Base-by-base conservation (phyloP, 2,797 vertebrate genomes). In the Centroberyx gerrardi region DNA sequence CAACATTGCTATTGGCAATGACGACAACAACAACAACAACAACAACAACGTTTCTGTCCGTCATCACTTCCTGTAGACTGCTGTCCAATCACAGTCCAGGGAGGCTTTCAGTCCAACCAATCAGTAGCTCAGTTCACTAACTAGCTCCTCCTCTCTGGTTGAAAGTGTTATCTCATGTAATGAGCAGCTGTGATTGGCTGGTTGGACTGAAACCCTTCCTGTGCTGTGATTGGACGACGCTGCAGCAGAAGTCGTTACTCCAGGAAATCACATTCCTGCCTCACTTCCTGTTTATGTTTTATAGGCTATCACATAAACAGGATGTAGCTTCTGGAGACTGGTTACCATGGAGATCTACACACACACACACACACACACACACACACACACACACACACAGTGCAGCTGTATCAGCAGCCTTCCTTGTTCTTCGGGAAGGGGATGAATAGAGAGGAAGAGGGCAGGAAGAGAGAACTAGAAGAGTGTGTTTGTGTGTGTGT, bases 1-100 rank as follows among this genome's bases (percentile, higher is more conserved):
- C 79, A 85, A 81, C 75, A 87, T 80, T 1, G 46, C 86, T 81
- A 74, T 76, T 63, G 86, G 86, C 82, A 74, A 80, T 69, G 22
- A 8, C 0, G n/a, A 55, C 31, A 40, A 80, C 78, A 84, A 88
- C 68, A 88, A 56, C 81, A 83, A 60, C 52, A 61, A 49, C 54
- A 58, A 49, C 0, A 0, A 64, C 12, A 70, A 22, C 22, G 22
- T 22, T 22, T 22, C 22, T 22, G 22, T 22, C 22, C 1, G 22
- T 22, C 22, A 22, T 22, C 22, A 22, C 22, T 22, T 22, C 22
- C 22, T 22, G 22, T 22, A 22, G 22, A 22, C 22, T 22, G 22
- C 22, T 22, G 22, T 22, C 22, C 22, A 22, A 22, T 22, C 22
- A 22, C 22, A 22, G 22, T 22, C 22, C 22, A 22, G 22, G 22